Evolutionary conservation across 2,113 vertebrate genomes (phyloP).

Genomic region (Elephantulus edwardii): DNA sequence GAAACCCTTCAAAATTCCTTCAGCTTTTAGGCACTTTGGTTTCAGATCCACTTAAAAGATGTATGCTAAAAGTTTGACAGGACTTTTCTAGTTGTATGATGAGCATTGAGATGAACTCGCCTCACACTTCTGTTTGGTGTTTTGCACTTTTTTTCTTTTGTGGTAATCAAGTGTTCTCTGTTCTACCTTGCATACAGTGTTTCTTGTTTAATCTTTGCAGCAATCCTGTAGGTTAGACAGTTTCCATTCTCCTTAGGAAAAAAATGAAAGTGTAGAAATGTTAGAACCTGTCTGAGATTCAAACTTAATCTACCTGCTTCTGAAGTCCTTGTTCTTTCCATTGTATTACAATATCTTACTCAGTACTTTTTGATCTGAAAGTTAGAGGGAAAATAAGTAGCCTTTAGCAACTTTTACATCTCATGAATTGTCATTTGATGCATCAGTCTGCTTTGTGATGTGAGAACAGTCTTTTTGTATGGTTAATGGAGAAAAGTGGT

Average conservation of each 20-base stretch:
- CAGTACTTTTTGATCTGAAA: not conserved
- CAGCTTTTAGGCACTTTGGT: not conserved
- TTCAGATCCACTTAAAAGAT: not conserved
- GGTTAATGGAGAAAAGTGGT: not conserved
- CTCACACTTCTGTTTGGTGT: not conserved
- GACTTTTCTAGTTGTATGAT: not conserved
- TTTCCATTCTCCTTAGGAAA: constrained; percentile 16
- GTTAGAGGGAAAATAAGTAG: constrained; percentile 7
- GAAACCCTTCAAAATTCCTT: constrained; percentile 9
- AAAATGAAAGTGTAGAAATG: not conserved
- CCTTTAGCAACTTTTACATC: not conserved
- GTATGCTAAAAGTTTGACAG: not conserved
- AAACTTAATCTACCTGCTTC: not conserved
- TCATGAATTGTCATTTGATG: not conserved
- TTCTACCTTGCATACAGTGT: not conserved
- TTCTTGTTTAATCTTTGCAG: constrained; percentile 36
- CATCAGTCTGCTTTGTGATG: constrained; percentile 10
- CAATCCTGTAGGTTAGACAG: not conserved
- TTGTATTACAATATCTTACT: not conserved
- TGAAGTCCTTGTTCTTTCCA: not conserved
- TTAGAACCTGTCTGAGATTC: constrained; percentile 25
- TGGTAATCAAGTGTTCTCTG: not conserved
- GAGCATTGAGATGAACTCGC: not conserved
- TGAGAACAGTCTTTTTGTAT: not conserved
- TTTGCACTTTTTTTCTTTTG: not conserved